These are phyloP conservation scores for Synaphobranchus kaupii DNA, from an alignment of 2,797 vertebrate genomes.

Conservation along the genomic window DNA sequence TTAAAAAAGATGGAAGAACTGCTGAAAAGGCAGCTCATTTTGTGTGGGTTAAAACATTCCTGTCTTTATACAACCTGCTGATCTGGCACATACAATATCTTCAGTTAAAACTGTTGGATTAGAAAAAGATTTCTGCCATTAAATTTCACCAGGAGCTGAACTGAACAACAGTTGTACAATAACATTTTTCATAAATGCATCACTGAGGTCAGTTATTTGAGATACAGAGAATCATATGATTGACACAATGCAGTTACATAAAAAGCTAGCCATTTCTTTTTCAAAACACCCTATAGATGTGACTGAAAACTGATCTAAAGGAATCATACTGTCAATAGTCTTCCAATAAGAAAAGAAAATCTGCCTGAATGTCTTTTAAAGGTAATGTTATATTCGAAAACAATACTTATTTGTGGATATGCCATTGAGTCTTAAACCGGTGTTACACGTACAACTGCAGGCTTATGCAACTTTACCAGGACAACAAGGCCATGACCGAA, in stretches of 20 bases:
- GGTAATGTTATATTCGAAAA: not conserved
- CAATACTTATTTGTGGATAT: constrained; percentile 1
- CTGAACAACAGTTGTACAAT: not conserved
- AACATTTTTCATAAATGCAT: not conserved
- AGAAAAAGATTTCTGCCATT: not conserved
- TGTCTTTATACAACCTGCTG: not conserved
- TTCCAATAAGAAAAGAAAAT: not conserved
- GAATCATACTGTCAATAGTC: not conserved
- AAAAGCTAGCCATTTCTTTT: not conserved
- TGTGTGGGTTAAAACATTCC: not conserved
- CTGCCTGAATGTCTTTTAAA: not conserved
- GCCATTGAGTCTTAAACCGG: too few relatives aligned
- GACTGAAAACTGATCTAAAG: constrained; percentile 7
- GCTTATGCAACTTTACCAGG: too few relatives aligned
- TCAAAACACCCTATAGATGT: not conserved
- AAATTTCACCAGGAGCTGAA: not conserved
- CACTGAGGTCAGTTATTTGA: not conserved
- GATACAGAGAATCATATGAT: not conserved
- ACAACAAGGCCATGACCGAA: too few relatives aligned
- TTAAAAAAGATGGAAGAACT: not conserved
- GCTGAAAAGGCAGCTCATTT: not conserved
- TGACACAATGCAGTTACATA: not conserved
- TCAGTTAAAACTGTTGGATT: not conserved
- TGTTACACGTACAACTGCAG: too few relatives aligned
- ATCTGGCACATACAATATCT: not conserved